These are phyloP conservation scores for Ceratothoa steindachneri DNA, from an alignment of 2,888 invertebrate genomes.

Conservation along the genomic window DNA sequence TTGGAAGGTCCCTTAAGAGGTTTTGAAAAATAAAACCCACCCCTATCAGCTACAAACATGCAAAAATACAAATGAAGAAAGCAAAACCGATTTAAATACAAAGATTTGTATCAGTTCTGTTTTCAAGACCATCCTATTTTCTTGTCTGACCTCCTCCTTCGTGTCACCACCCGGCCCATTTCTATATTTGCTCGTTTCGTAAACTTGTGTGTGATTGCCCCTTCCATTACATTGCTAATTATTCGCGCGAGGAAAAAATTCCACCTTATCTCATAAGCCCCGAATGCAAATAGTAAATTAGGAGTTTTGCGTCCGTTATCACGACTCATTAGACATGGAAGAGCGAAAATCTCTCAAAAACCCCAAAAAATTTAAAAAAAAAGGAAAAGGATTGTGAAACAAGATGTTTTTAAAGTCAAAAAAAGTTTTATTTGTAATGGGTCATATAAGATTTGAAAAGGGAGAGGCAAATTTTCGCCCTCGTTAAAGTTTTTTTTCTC, in stretches of 20 bases:
- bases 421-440: background rate
- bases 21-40: no score
- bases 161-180: no score
- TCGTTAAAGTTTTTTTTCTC: background rate
- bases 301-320: background rate
- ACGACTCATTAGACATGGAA: background rate
- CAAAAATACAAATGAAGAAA: no score
- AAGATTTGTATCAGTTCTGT: no score
- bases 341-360: background rate
- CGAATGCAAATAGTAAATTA: background rate
- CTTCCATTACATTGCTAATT: background rate
- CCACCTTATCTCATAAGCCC: background rate
- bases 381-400: background rate
- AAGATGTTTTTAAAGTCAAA: background rate
- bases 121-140: no score
- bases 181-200: background rate
- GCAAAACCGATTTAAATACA: no score
- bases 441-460: background rate
- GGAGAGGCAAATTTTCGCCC: background rate
- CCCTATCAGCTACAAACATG: no score
- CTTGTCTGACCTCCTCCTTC: no score
- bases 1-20: no score
- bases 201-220: background rate
- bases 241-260: background rate
- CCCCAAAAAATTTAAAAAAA: background rate